Percentiles rank a stretch among this genome's conserved stretches.
Evolutionary conservation across 1,140 invertebrate species (phyloP).

Genomic region (Wiebesia pumilae): DNA sequence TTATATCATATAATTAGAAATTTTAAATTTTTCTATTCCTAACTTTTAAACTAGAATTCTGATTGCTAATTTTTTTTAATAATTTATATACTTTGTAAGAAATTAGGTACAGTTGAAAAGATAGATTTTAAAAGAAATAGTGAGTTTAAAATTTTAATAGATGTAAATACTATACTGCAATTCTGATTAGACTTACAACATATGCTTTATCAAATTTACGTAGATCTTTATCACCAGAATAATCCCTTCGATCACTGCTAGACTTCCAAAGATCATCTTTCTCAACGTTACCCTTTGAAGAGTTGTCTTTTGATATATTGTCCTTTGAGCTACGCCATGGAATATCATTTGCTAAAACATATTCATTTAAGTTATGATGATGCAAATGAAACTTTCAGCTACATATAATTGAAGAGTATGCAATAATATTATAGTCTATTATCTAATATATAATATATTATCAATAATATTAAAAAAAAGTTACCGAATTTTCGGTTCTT

Average conservation of each 20-base stretch:
- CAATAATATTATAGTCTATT: no score
- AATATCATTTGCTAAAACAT: neutral
- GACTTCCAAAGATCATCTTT: slow-evolving; percentile 17
- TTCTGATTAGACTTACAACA: neutral
- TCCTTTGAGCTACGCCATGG: slow-evolving; percentile 6
- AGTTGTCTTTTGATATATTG: neutral
- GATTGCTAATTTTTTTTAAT: no score
- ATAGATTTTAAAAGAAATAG: no score
- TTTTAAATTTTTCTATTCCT: no score
- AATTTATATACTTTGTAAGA: no score
- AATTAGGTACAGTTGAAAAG: no score
- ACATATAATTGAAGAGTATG: neutral
- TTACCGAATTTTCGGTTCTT: no score
- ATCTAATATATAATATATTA: no score
- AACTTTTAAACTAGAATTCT: no score
- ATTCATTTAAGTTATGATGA: neutral
- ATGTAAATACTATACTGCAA: neutral
- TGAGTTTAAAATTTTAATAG: no score
- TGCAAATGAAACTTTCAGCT: neutral
- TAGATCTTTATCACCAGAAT: neutral
- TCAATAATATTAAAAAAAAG: no score
- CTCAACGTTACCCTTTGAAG: neutral
- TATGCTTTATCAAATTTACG: slow-evolving; percentile 29
- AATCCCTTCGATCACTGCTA: slow-evolving; percentile 11
- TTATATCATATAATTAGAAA: no score